Conservation (phyloP, 2,888 invertebrate genomes). For the Protophormia terraenovae region DNA sequence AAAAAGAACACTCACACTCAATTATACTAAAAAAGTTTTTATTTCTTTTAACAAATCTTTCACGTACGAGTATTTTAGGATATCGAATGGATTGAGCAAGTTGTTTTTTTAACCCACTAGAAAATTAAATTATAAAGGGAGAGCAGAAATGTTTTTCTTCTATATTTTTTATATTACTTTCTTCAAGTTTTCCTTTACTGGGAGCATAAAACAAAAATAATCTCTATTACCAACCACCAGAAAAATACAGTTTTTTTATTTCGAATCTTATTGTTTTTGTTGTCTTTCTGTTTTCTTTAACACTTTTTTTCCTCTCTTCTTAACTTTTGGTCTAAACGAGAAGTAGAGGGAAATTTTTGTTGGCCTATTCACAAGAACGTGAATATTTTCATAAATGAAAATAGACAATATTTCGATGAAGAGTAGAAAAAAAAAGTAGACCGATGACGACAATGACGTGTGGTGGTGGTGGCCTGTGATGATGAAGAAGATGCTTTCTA, state of each 20-base stretch:
- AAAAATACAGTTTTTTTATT: conserved; percentile 13
- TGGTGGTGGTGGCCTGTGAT: neutral
- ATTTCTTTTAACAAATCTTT: too few relatives aligned
- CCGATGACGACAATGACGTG: conserved; percentile 61
- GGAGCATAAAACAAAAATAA: conserved; percentile 3
- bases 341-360: conserved; percentile 27
- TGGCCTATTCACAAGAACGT: conserved; percentile 28
- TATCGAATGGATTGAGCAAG: conserved; percentile 11
- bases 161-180: neutral
- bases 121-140: neutral
- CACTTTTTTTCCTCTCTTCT: neutral
- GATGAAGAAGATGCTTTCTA: conserved; percentile 4
- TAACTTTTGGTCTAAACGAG: neutral
- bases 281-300: neutral
- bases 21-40: neutral
- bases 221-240: conserved; percentile 37
- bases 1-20: neutral
- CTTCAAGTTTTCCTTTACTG: neutral
- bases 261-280: neutral
- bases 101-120: neutral
- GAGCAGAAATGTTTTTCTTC: neutral
- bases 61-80: conserved; percentile 37
- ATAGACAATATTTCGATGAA: neutral
- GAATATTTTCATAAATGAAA: conserved; percentile 1
- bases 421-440: conserved; percentile 7